phyloP scores from a whole-genome alignment of 92 coral and sea anemone species.

The Epizoanthus fatuus region DNA sequence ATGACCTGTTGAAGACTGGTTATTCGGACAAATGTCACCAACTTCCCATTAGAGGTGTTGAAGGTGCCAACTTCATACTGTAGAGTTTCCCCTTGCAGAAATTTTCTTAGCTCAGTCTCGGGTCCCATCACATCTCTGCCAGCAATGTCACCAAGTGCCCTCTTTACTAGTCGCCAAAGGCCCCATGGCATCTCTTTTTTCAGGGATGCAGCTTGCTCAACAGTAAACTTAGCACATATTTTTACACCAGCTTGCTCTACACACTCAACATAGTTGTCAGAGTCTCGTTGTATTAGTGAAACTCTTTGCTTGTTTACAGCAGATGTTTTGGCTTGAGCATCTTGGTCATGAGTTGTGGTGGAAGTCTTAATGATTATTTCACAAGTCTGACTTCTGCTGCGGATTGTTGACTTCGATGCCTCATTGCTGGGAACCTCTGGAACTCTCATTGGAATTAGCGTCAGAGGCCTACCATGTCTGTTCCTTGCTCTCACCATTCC shows the following conservation, averaged over 20 bases:
- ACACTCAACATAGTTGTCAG: neutral
- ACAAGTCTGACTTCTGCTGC: slow-evolving; percentile 1
- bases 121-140: slow-evolving; percentile 1
- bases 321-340: neutral
- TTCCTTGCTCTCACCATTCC: slow-evolving; percentile 1
- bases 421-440: slow-evolving; percentile 15
- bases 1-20: neutral
- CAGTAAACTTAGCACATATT: neutral
- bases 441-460: neutral
- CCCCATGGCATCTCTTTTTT: slow-evolving; percentile 31
- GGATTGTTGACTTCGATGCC: slow-evolving; percentile 9
- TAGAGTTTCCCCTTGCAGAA: neutral
- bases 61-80: slow-evolving; percentile 1
- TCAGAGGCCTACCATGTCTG: slow-evolving; percentile 10
- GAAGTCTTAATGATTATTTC: neutral
- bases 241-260: neutral
- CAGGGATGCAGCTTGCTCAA: slow-evolving; percentile 26
- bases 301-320: neutral
- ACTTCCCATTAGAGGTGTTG: neutral
- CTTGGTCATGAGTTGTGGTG: neutral
- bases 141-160: slow-evolving; percentile 8
- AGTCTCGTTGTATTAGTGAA: slow-evolving; percentile 11
- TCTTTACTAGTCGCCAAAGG: slow-evolving; percentile 3
- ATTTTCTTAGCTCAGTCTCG: neutral
- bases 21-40: neutral